Percentiles rank a stretch among this genome's conserved stretches.
Conservation (phyloP, 2,113 vertebrate species). For the Stercorarius parasiticus region DNA sequence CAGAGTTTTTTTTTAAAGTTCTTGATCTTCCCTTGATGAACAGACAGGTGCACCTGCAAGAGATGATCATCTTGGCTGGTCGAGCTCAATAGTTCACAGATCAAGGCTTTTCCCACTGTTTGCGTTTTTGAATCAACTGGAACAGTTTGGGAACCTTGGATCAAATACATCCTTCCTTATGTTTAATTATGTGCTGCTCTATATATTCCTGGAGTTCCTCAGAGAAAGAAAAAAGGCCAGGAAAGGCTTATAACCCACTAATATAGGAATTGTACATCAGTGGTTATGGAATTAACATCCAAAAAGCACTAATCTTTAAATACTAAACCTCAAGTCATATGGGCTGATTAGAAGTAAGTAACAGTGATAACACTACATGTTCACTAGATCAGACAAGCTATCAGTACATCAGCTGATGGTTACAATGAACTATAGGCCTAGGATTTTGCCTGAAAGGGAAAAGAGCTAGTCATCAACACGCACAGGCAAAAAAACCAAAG, state of each 20-base stretch:
- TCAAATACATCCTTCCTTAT: background rate
- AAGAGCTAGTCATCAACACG: accelerated
- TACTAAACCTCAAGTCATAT: background rate
- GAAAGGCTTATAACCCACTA: background rate
- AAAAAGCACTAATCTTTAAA: background rate
- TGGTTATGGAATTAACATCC: background rate
- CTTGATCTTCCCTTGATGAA: background rate
- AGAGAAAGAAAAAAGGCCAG: background rate
- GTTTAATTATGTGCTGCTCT: background rate
- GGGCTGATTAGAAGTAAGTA: background rate
- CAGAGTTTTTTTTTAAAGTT: background rate
- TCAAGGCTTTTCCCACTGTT: background rate
- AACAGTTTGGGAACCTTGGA: background rate
- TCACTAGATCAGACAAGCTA: background rate
- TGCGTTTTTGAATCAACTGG: background rate
- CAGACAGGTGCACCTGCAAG: background rate
- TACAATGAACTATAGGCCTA: background rate
- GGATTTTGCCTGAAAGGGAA: background rate
- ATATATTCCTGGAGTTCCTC: background rate
- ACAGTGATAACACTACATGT: background rate
- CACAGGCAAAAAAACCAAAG: too few species aligned
- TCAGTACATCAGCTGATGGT: background rate
- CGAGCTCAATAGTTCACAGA: background rate
- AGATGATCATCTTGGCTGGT: background rate
- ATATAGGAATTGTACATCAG: background rate